These are phyloP conservation scores for Cyaniris semiargus DNA, from an alignment of 2,888 invertebrate species.

Conservation along the genomic window DNA sequence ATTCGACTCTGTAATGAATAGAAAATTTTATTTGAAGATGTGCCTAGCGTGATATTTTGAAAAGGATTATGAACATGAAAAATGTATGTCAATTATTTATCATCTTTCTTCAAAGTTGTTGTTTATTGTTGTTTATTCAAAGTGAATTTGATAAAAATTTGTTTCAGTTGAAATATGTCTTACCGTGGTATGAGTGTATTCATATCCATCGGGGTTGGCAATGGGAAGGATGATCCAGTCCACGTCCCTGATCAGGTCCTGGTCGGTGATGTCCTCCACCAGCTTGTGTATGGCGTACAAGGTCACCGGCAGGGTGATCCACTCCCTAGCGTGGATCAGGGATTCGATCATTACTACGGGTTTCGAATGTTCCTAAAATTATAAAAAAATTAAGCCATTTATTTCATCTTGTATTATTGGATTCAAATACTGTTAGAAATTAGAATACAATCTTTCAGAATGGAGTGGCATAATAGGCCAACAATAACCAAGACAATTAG, in stretches of 20 bases:
- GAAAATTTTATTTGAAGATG: neutral
- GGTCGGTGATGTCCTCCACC: slow-evolving; percentile 77
- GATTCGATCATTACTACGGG: slow-evolving; percentile 81
- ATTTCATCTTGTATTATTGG: neutral
- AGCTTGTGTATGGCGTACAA: slow-evolving; percentile 84
- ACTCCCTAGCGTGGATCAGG: slow-evolving; percentile 84
- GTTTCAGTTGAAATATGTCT: slow-evolving; percentile 44
- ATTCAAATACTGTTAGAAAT: no score
- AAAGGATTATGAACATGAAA: neutral
- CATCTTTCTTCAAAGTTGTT: no score
- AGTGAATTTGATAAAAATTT: no score
- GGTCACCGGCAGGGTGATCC: slow-evolving; percentile 83
- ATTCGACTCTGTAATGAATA: slow-evolving; percentile 67
- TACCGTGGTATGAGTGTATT: slow-evolving; percentile 75
- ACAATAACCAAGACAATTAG: no score
- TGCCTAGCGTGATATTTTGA: neutral
- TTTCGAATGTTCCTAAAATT: slow-evolving; percentile 59
- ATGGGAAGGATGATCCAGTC: slow-evolving; percentile 85
- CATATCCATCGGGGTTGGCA: slow-evolving; percentile 87
- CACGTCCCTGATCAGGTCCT: slow-evolving; percentile 74
- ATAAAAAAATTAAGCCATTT: neutral
- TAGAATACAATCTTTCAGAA: no score
- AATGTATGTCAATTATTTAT: neutral
- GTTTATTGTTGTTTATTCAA: no score
- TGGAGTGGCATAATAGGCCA: no score